Evolutionary conservation across 2,888 invertebrate genomes (phyloP), one percentile per base, ranked within the genome.

Genomic region (Acanthacorydalis orientalis): DNA sequence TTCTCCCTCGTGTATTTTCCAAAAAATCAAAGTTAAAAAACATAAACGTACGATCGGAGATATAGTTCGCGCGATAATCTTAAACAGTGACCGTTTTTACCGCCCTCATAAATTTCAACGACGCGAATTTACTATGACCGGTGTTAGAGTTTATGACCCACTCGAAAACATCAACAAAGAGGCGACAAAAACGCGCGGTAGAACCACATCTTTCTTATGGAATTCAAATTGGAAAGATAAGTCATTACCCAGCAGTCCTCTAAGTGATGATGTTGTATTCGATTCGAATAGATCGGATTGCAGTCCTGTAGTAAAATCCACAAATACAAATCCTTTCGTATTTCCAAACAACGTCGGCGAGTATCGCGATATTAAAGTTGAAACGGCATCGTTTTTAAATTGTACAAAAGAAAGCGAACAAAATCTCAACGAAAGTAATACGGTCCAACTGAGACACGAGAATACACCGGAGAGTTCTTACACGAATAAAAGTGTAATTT

Each of bases 51-150:
- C 54, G 49, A 51, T 57, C 45, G 57, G 51, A 6, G 53, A 53
- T 48, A 55, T 63, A 10, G 63, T 69, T 1, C 59, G 58, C 44
- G 57, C 58, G n/a, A 66, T 70, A 14, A 58, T 70, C 34, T 53
- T 60, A 35, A 59, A 60, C 44, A 59, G 61, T 15, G 66, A 68
- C 54, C 57, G 58, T 51, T 69, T 69, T 57, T 68, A 68, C 55
- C 62, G 59, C 50, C 64, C 65, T 2, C 58, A 59, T 50, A 56
- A 58, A 14, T 31, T n/a, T 8, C 53, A 51, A 35, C 58, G 65
- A 33, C 59, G 67, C 48, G 55, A 57, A 43, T 64, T 62, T 44
- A 64, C 64, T 2, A 57, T 63, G n/a, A 57, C 58, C 4, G 68
- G 68, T 12, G 64, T 64, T 34, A 54, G 57, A 57, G 65, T 68